Percentiles rank a stretch among this genome's conserved stretches.
phyloP scores from a whole-genome alignment of 2,113 vertebrate genomes.

The Varanus salvator region DNA sequence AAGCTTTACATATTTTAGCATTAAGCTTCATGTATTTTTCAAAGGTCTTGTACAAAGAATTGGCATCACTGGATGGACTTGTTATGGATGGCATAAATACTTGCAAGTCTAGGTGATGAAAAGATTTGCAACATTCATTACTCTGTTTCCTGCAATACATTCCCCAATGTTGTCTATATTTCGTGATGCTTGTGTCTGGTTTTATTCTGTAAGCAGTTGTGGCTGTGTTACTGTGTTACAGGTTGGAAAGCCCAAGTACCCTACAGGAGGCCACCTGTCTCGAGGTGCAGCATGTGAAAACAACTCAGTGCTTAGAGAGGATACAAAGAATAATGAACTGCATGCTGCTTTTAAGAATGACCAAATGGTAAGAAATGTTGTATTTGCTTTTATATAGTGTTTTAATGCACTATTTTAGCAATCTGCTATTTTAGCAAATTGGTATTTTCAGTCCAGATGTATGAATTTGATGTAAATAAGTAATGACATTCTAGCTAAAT shows the following conservation, averaged over 20 bases:
- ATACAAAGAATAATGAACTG: slow-evolving; percentile 37
- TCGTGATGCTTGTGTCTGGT: background rate
- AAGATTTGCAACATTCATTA: background rate
- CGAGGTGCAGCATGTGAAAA: slow-evolving; percentile 25
- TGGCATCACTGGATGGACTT: background rate
- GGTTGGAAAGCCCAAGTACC: slow-evolving; percentile 38
- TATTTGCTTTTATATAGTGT: background rate
- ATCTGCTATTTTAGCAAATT: background rate
- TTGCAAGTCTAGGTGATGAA: background rate
- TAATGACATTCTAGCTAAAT: background rate
- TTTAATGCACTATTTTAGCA: background rate
- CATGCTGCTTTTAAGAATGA: slow-evolving; percentile 33
- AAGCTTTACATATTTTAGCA: background rate
- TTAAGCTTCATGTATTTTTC: background rate
- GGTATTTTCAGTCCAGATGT: background rate
- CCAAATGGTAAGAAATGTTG: slow-evolving; percentile 22
- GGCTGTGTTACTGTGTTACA: slow-evolving; percentile 50
- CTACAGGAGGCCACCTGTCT: slow-evolving; percentile 27
- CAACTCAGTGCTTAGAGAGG: slow-evolving; percentile 34
- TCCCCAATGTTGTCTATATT: background rate
- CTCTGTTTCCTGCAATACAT: background rate
- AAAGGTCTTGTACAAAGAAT: background rate
- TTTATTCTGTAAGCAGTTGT: slow-evolving; percentile 18
- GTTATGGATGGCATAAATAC: background rate
- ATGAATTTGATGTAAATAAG: background rate